Evolutionary conservation across 92 coral and sea anemone species (phyloP).

Genomic region (Parazoanthus atlanticus): DNA sequence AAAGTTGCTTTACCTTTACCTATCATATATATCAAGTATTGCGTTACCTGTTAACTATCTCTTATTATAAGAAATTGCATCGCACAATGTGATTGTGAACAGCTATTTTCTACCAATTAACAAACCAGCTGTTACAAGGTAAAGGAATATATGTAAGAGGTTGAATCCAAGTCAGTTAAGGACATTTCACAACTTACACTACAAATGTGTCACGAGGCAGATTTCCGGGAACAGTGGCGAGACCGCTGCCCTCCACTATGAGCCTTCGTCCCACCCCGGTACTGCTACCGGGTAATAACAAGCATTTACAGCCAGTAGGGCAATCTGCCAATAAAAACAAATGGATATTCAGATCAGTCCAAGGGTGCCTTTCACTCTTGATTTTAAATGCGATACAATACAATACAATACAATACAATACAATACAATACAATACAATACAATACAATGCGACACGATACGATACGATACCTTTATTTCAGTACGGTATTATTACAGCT

Average conservation of each 20-base stretch:
- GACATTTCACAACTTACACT: slow-evolving; percentile 22
- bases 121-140: not conserved
- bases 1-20: too few relatives aligned
- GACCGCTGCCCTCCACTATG: slow-evolving; percentile 1
- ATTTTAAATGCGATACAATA: too few relatives aligned
- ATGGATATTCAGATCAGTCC: not conserved
- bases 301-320: slow-evolving; percentile 10
- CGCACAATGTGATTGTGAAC: too few relatives aligned
- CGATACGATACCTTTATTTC: too few relatives aligned
- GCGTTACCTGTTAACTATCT: too few relatives aligned
- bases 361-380: not conserved
- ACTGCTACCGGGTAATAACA: not conserved
- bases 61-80: too few relatives aligned
- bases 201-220: slow-evolving; percentile 39
- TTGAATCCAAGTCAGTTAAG: not conserved
- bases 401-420: too few relatives aligned
- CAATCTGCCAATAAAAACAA: not conserved
- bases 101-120: too few relatives aligned
- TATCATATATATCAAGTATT: too few relatives aligned
- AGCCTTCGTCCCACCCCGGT: not conserved
- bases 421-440: too few relatives aligned
- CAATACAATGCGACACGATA: too few relatives aligned
- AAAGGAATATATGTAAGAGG: not conserved
- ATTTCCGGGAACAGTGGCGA: slow-evolving; percentile 14
- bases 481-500: too few relatives aligned